A percentile compares a stretch with the other conserved stretches of the same genome.
phyloP scores from a whole-genome alignment of 2,113 vertebrate genomes.

The Genyomyrus donnyi region DNA sequence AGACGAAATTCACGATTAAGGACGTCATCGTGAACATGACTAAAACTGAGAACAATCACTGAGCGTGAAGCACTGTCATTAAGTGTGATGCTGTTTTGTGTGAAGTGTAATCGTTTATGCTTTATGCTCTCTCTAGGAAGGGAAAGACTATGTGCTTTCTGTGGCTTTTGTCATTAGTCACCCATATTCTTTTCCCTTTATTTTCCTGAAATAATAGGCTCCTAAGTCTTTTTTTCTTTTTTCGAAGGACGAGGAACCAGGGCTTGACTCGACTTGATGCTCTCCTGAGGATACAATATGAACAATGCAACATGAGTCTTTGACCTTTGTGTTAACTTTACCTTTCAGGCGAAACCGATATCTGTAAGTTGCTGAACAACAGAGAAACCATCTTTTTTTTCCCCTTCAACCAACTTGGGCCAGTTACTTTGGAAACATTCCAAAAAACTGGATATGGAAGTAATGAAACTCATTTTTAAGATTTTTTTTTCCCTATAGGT shows the following conservation, averaged over 20 bases:
- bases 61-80: not conserved
- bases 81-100: not conserved
- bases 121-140: not conserved
- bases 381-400: not conserved
- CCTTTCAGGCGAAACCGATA: not conserved
- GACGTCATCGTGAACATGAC: not conserved
- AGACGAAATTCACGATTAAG: not conserved
- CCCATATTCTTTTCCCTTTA: not conserved
- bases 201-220: not conserved
- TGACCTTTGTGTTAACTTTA: constrained; percentile 16
- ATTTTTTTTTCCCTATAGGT: not conserved
- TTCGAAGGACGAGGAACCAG: not conserved
- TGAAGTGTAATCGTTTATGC: not conserved
- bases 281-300: not conserved
- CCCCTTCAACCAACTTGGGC: not conserved
- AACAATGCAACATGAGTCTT: constrained; percentile 4
- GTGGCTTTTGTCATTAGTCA: not conserved
- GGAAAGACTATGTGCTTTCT: not conserved
- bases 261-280: constrained; percentile 6
- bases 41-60: not conserved
- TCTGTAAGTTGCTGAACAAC: constrained; percentile 5
- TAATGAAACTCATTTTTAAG: not conserved
- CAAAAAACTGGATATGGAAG: not conserved
- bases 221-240: not conserved
- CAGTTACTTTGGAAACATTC: not conserved